These are phyloP conservation scores for Micrasema longulum DNA, from an alignment of 1,140 invertebrate species.

Conservation along the genomic window DNA sequence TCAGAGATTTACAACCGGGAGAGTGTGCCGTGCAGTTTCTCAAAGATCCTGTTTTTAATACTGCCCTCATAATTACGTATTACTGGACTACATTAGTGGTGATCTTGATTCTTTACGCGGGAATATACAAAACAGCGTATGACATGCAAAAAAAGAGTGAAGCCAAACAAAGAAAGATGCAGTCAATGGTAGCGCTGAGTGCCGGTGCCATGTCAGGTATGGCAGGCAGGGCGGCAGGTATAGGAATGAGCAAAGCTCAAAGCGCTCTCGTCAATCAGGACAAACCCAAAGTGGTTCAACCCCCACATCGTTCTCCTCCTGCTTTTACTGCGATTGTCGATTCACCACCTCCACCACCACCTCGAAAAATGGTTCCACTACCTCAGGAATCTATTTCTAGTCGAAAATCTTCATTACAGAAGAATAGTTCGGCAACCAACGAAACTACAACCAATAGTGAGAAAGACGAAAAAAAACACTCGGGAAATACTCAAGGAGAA, in stretches of 20 bases:
- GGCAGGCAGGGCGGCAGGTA: constrained; percentile 88
- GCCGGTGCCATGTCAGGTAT: constrained; percentile 89
- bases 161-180: constrained; percentile 93
- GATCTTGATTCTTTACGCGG: constrained; percentile 93
- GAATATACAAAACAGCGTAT: constrained; percentile 98
- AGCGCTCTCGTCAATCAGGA: constrained; percentile 78
- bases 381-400: constrained; percentile 72
- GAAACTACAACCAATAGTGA: constrained; percentile 69
- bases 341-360: constrained; percentile 60
- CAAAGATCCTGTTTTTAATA: constrained; percentile 97
- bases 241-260: constrained; percentile 84
- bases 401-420: constrained; percentile 73
- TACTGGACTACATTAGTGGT: constrained; percentile 97
- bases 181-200: constrained; percentile 90
- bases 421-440: constrained; percentile 70
- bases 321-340: constrained; percentile 22
- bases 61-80: constrained; percentile 96
- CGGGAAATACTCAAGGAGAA: constrained; percentile 42
- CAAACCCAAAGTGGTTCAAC: constrained; percentile 67
- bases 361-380: constrained; percentile 58
- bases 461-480: constrained; percentile 66
- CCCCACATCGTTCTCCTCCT: constrained; percentile 44
- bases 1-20: constrained; percentile 85
- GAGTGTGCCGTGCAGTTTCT: constrained; percentile 98
- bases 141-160: constrained; percentile 98